Base-by-base conservation (phyloP, 1,140 invertebrate species). In the Lethrus apterus region DNA sequence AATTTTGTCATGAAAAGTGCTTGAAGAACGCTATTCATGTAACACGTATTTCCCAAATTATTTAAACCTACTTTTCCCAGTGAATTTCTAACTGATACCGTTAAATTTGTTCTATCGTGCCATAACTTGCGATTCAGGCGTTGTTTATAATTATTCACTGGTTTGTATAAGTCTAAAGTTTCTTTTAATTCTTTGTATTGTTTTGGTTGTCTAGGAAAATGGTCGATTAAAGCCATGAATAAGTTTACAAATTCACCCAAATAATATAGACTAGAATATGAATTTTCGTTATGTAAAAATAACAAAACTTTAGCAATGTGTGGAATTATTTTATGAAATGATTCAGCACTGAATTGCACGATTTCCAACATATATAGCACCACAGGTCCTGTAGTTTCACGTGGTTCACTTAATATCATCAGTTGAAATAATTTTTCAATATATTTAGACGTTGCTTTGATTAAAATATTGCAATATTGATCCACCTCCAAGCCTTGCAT, bases 31-130 rank as follows among this genome's bases (percentile, higher is more conserved):
- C 86, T 87, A 57, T 90, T 90, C 83, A 89, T 85, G 50, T 89
- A 91, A 62, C 88, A 91, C 0, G 86, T 89, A 54, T 90, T 91
- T 9, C 88, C 87, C 11, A 92, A 68, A 71, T 93, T 93, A 4
- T 79, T 73, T 1, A 93, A 69, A 0, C 90, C 89, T 4, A 85
- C 79, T 68, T 83, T 79, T 3, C 71, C 72, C 43, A 62, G 52
- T n/a, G 57, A 31, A 56, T 19, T 44, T 15, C 63, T 56, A 49
- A 29, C 50, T 17, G n/a, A 29, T 11, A 50, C 38, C 5, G 24
- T 24, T 5, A 50, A 21, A 19, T 45, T 46, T 10, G 21, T 33
- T 7, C 19, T 34, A 31, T 57, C 53, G 14, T 48, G 33, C 59
- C 62, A 65, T 11, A 52, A 43, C 26, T 57, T 54, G 35, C 52